Evolutionary conservation across 1,140 invertebrate species (phyloP).

Genomic region (Heliconius eleuchia): DNA sequence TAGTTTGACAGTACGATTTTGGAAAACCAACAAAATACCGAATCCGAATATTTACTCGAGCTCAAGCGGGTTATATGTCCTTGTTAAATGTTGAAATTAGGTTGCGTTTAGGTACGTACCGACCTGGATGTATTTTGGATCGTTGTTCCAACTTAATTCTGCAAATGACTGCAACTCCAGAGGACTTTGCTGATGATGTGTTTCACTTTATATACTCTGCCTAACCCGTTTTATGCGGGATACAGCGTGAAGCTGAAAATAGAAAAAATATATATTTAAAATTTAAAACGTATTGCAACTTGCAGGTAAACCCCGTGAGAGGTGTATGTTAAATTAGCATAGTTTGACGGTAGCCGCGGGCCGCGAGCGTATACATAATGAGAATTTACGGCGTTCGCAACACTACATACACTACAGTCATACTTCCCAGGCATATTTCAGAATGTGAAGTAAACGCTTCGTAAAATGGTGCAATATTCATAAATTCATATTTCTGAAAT

Average conservation of each 20-base stretch:
- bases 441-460: constrained; percentile 24
- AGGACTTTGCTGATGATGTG: neutral
- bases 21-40: constrained; percentile 28
- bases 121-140: constrained; percentile 5
- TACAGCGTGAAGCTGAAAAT: no score
- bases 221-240: no score
- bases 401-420: constrained; percentile 38
- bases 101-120: constrained; percentile 17
- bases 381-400: constrained; percentile 58
- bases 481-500: constrained; percentile 5
- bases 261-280: neutral
- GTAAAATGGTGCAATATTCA: constrained; percentile 19
- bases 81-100: constrained; percentile 35
- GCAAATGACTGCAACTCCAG: constrained; percentile 23
- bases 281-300: neutral
- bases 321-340: constrained; percentile 60
- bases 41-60: constrained; percentile 31
- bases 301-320: constrained; percentile 36
- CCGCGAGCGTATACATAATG: constrained; percentile 47
- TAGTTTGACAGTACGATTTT: constrained; percentile 25
- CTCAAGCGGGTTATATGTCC: constrained; percentile 19
- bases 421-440: constrained; percentile 42
- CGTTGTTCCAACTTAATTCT: constrained; percentile 15
- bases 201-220: neutral
- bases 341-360: constrained; percentile 55